Percentiles rank a stretch among this genome's conserved stretches.
phyloP scores from a whole-genome alignment of 2,888 invertebrate species.

The Leptarthrus brevirostris region DNA sequence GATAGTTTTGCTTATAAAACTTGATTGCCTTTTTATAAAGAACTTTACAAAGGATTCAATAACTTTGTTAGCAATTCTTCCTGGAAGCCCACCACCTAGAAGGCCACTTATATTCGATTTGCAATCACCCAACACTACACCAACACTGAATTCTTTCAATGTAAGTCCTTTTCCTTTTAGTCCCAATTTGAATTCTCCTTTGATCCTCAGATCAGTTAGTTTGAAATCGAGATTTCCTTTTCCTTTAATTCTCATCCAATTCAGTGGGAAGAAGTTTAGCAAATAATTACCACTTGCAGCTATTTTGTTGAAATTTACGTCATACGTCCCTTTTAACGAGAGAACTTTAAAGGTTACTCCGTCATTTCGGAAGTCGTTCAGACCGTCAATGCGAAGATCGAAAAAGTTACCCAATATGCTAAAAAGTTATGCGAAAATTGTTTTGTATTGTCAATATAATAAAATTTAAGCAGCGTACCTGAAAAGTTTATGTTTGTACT shows the following conservation, averaged over 20 bases:
- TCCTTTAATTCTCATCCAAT: slow-evolving; percentile 44
- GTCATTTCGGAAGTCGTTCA: slow-evolving; percentile 60
- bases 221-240: slow-evolving; percentile 46
- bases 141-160: slow-evolving; percentile 56
- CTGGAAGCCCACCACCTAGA: slow-evolving; percentile 32
- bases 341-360: slow-evolving; percentile 59
- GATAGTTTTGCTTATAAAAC: slow-evolving; percentile 8
- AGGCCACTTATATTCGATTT: slow-evolving; percentile 61
- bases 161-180: slow-evolving; percentile 29
- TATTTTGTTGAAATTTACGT: slow-evolving; percentile 60
- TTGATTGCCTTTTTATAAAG: slow-evolving; percentile 23
- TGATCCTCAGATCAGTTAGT: slow-evolving; percentile 46
- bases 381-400: slow-evolving; percentile 58
- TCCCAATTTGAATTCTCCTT: slow-evolving; percentile 46
- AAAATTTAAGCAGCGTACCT: slow-evolving; percentile 18
- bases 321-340: slow-evolving; percentile 59
- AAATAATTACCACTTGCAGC: slow-evolving; percentile 58
- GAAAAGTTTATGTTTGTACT: slow-evolving; percentile 19
- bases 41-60: slow-evolving; percentile 45
- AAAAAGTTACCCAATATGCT: slow-evolving; percentile 60
- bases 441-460: background rate
- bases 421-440: background rate
- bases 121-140: slow-evolving; percentile 59
- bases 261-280: slow-evolving; percentile 54
- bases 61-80: slow-evolving; percentile 30